Conservation (phyloP, 2,888 invertebrate species). For the Colletes collaris region DNA sequence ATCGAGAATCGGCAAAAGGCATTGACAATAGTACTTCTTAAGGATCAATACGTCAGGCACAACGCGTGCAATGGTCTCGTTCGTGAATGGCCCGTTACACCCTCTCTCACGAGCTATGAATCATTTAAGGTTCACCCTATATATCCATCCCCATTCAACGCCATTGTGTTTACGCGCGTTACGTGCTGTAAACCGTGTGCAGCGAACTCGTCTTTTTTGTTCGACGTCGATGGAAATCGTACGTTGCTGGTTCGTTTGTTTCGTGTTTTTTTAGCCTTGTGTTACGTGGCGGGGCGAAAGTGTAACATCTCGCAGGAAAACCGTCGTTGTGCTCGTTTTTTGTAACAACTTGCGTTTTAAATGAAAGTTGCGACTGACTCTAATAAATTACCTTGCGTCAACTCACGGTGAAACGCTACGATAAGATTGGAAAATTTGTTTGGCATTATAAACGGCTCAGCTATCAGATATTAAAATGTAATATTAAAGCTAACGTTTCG, state of each 20-base stretch:
- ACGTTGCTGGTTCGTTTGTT: background rate
- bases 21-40: constrained; percentile 38
- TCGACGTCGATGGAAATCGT: constrained; percentile 30
- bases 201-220: constrained; percentile 31
- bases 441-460: no score
- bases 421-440: no score
- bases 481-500: no score
- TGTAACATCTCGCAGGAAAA: no score
- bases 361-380: no score
- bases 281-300: background rate
- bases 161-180: constrained; percentile 54
- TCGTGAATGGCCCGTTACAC: constrained; percentile 68
- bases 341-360: no score
- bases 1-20: constrained; percentile 23
- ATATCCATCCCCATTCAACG: constrained; percentile 49
- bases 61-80: constrained; percentile 62
- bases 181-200: constrained; percentile 38
- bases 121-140: constrained; percentile 73
- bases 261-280: background rate
- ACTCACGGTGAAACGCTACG: no score
- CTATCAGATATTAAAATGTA: no score
- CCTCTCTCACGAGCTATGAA: constrained; percentile 67
- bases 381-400: no score
- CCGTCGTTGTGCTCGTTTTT: background rate
- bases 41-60: constrained; percentile 71